Conservation (phyloP, 53 echinoderm and acorn worm genomes). For the Hippasteria phrygiana region DNA sequence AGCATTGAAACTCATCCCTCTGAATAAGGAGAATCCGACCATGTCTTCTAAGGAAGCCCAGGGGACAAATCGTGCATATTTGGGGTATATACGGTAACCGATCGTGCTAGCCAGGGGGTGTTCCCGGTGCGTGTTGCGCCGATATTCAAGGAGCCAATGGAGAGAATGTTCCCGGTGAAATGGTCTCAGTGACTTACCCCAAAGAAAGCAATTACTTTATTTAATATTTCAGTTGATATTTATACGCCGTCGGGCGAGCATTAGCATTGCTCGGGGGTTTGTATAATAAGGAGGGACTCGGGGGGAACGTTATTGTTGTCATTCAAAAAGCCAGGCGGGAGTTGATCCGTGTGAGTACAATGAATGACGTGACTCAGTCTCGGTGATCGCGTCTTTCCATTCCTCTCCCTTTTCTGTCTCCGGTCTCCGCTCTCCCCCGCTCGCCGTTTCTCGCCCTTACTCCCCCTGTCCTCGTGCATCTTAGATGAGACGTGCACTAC, state of each 20-base stretch:
- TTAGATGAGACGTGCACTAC: slow-evolving; percentile 44
- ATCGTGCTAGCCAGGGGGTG: slow-evolving; percentile 51
- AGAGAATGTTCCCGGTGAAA: slow-evolving; percentile 15
- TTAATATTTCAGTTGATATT: slow-evolving; percentile 51
- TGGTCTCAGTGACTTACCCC: slow-evolving; percentile 9
- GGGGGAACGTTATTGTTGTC: slow-evolving; percentile 46
- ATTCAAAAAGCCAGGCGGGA: slow-evolving; percentile 32
- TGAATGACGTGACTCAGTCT: slow-evolving; percentile 51
- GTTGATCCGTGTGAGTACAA: slow-evolving; percentile 20
- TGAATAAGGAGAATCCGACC: slow-evolving; percentile 14
- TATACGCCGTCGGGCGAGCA: slow-evolving; percentile 24
- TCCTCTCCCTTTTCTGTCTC: not conserved
- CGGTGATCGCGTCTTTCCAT: slow-evolving; percentile 1
- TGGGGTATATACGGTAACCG: slow-evolving; percentile 54
- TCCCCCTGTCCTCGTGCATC: not conserved
- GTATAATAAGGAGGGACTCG: slow-evolving; percentile 21
- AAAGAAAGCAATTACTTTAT: slow-evolving; percentile 67
- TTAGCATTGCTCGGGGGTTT: slow-evolving; percentile 24
- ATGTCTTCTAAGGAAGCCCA: slow-evolving; percentile 7
- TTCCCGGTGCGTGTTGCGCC: slow-evolving; percentile 57
- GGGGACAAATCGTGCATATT: slow-evolving; percentile 59
- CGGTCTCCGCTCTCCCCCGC: not conserved
- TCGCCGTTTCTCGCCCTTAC: not conserved
- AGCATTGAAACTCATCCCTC: slow-evolving; percentile 53
- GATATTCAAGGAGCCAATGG: slow-evolving; percentile 30